Percentiles rank a stretch among this genome's conserved stretches.
phyloP scores from a whole-genome alignment of 2,888 invertebrate species.

The Cantharis rustica region DNA sequence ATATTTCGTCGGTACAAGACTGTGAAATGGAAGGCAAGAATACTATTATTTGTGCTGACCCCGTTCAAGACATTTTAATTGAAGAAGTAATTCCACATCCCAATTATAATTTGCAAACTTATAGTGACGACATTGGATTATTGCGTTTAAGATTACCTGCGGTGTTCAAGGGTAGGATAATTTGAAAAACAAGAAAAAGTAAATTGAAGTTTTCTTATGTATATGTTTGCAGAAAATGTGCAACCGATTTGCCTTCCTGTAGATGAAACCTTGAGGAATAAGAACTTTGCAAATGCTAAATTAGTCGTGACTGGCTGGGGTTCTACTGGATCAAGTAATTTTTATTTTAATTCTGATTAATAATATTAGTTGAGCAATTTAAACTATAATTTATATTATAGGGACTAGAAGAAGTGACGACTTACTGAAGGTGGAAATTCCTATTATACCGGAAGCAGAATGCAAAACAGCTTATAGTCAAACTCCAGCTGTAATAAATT shows the following conservation, averaged over 20 bases:
- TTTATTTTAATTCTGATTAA: no score
- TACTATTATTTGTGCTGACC: slow-evolving; percentile 50
- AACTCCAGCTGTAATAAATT: slow-evolving; percentile 35
- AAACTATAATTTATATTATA: slow-evolving; percentile 35
- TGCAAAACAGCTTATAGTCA: slow-evolving; percentile 64
- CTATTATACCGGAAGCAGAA: slow-evolving; percentile 49
- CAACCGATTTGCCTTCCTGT: slow-evolving; percentile 58
- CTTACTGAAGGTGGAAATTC: slow-evolving; percentile 57
- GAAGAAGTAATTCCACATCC: slow-evolving; percentile 59
- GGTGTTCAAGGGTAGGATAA: slow-evolving; percentile 35
- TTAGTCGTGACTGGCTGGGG: slow-evolving; percentile 79
- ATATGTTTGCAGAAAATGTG: slow-evolving; percentile 48
- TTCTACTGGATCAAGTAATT: slow-evolving; percentile 64
- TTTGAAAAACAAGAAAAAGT: not conserved
- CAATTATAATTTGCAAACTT: slow-evolving; percentile 55
- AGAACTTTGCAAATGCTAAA: slow-evolving; percentile 56
- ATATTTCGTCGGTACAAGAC: slow-evolving; percentile 54
- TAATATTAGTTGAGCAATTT: no score
- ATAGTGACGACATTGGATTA: slow-evolving; percentile 65
- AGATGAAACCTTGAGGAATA: slow-evolving; percentile 42
- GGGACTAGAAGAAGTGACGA: slow-evolving; percentile 40
- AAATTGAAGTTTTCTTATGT: not conserved
- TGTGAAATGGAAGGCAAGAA: slow-evolving; percentile 47
- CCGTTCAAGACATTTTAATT: slow-evolving; percentile 59
- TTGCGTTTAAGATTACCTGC: slow-evolving; percentile 54